Evolutionary conservation across 2,113 vertebrate species (phyloP).

Genomic region (Menidia beryllina): DNA sequence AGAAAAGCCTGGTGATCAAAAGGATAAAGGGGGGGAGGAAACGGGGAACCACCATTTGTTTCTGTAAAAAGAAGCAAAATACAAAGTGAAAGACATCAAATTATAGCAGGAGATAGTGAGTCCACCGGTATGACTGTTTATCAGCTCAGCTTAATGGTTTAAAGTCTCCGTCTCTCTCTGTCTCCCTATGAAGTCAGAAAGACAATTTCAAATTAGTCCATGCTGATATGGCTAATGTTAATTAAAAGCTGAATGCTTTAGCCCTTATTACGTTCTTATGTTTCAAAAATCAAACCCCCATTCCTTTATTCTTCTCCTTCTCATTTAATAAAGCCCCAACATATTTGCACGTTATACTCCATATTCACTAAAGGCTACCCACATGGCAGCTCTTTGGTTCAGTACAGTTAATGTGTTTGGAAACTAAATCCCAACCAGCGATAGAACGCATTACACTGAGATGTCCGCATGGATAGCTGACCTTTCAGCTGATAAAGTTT

Average conservation of each 20-base stretch:
- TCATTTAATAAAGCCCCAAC: conserved; percentile 37
- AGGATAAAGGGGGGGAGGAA: conserved; percentile 54
- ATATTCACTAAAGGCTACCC: conserved; percentile 4
- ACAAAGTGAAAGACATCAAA: conserved; percentile 71
- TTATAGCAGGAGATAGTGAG: conserved; percentile 59
- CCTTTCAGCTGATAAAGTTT: no score
- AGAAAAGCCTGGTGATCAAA: conserved; percentile 73
- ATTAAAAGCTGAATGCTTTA: conserved; percentile 72
- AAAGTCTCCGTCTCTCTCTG: conserved; percentile 61
- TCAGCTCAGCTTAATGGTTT: conserved; percentile 68
- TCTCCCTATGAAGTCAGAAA: conserved; percentile 64
- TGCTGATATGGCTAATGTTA: conserved; percentile 72
- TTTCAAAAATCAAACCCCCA: conserved; percentile 46
- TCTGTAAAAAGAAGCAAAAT: conserved; percentile 64
- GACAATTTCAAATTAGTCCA: conserved; percentile 69
- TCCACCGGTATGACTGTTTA: conserved; percentile 66
- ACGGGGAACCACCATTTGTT: conserved; percentile 66
- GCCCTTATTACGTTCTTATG: conserved; percentile 56
- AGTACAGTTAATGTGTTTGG: conserved; percentile 2
- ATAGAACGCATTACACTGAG: no score
- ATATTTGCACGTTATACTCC: conserved; percentile 19
- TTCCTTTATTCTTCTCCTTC: conserved; percentile 42
- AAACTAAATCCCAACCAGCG: conserved; percentile 20
- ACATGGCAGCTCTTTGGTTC: neutral
- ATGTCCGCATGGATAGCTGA: no score